These are phyloP conservation scores for Acridotheres tristis DNA, from an alignment of 2,797 vertebrate genomes.

Conservation along the genomic window DNA sequence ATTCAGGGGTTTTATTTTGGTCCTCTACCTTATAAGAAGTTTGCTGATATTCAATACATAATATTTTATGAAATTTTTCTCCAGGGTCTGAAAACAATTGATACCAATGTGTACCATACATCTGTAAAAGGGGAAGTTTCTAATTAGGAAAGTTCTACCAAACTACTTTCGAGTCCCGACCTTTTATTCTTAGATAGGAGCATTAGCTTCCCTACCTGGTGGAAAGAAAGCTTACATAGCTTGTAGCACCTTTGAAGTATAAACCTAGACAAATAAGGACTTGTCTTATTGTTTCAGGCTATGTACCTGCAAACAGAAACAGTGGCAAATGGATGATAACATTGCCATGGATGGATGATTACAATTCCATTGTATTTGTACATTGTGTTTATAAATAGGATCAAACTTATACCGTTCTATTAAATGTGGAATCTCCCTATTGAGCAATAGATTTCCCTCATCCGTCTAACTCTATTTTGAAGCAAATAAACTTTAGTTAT, in stretches of 20 bases:
- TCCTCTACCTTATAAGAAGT: neutral
- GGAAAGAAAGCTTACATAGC: neutral
- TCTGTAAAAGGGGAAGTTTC: neutral
- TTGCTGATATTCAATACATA: neutral
- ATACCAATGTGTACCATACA: neutral
- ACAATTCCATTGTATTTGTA: neutral
- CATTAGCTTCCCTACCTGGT: neutral
- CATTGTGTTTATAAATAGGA: neutral
- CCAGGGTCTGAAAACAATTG: neutral
- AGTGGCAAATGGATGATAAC: neutral
- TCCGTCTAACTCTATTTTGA: neutral
- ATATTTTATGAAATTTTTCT: neutral
- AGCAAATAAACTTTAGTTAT: neutral
- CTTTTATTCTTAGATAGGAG: neutral
- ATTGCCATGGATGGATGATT: neutral
- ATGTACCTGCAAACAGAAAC: neutral
- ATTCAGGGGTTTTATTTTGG: neutral
- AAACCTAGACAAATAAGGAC: neutral
- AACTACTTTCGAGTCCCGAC: neutral
- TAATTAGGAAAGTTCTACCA: neutral
- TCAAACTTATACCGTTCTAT: neutral
- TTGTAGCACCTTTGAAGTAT: neutral
- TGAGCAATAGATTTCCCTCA: neutral
- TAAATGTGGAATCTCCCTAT: neutral
- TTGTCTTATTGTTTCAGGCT: neutral